Conservation (phyloP, 1,140 invertebrate genomes). For the Musca vetustissima region DNA sequence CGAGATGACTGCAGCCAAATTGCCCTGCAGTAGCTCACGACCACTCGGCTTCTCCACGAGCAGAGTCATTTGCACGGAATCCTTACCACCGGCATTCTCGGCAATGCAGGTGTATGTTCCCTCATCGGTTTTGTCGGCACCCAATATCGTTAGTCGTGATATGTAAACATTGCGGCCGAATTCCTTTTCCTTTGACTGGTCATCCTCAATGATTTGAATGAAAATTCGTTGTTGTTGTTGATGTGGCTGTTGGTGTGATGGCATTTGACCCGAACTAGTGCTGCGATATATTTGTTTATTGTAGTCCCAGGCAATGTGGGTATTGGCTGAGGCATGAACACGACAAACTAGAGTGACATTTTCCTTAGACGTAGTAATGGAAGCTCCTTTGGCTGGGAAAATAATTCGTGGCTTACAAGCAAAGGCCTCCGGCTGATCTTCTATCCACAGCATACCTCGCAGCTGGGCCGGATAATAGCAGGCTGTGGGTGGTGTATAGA, state of each 20-base stretch:
- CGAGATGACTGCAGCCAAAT: slow-evolving; percentile 37
- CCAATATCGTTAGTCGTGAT: slow-evolving; percentile 69
- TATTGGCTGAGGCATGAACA: slow-evolving; percentile 73
- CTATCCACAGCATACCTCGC: slow-evolving; percentile 68
- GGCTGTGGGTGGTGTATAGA: slow-evolving; percentile 65
- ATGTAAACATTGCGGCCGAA: slow-evolving; percentile 39
- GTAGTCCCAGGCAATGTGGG: slow-evolving; percentile 73
- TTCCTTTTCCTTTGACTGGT: slow-evolving; percentile 30
- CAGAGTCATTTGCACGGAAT: slow-evolving; percentile 61
- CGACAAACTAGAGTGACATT: slow-evolving; percentile 75
- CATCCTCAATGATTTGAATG: slow-evolving; percentile 40
- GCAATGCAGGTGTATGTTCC: slow-evolving; percentile 85
- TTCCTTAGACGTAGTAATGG: slow-evolving; percentile 62
- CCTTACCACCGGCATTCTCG: slow-evolving; percentile 79
- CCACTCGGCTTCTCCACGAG: slow-evolving; percentile 31
- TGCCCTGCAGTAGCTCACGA: slow-evolving; percentile 30
- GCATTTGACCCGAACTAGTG: slow-evolving; percentile 26
- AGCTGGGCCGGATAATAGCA: slow-evolving; percentile 70
- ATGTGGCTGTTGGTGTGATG: too few species aligned
- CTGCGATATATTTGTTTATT: slow-evolving; percentile 57
- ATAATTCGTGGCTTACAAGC: slow-evolving; percentile 79
- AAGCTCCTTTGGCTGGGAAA: slow-evolving; percentile 59
- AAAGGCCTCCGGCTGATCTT: slow-evolving; percentile 70
- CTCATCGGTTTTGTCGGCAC: slow-evolving; percentile 71
- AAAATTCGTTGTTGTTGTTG: slow-evolving; percentile 36